Percentiles rank a stretch among this genome's conserved stretches.
These are phyloP conservation scores for Natator depressus DNA, from an alignment of 2,113 vertebrate species.

Conservation along the genomic window DNA sequence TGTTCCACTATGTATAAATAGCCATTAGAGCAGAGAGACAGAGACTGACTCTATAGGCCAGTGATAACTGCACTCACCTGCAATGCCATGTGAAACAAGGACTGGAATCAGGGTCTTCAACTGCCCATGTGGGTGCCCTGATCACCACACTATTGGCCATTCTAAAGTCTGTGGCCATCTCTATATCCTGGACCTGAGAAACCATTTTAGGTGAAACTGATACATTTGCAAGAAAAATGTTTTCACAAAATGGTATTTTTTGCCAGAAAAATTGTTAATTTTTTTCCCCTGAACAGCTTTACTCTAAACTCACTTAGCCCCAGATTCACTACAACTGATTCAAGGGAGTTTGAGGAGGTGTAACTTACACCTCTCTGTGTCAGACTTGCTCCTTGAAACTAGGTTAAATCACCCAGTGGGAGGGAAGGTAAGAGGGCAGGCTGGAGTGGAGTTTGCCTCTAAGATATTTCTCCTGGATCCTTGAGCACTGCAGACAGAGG, in stretches of 20 bases:
- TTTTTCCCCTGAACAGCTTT: neutral
- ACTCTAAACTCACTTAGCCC: neutral
- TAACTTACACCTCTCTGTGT: neutral
- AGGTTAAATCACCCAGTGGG: neutral
- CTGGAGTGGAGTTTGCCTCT: neutral
- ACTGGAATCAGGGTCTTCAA: neutral
- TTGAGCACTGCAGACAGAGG: neutral
- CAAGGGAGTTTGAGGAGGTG: neutral
- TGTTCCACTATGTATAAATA: neutral
- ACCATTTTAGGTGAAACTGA: neutral
- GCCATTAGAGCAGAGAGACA: neutral
- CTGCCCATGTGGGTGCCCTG: neutral
- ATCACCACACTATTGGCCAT: neutral
- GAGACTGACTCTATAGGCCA: neutral
- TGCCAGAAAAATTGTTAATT: neutral
- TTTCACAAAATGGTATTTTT: neutral
- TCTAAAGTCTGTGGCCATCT: neutral
- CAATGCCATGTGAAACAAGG: neutral
- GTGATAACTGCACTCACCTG: neutral
- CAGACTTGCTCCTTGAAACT: neutral
- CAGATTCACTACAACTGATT: neutral
- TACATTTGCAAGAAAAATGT: neutral
- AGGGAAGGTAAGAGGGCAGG: neutral
- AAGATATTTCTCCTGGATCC: neutral
- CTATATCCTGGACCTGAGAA: neutral